Evolutionary conservation across 2,113 vertebrate genomes (phyloP), one percentile per base, ranked within the genome.

Genomic region (Pachyramphus minor): DNA sequence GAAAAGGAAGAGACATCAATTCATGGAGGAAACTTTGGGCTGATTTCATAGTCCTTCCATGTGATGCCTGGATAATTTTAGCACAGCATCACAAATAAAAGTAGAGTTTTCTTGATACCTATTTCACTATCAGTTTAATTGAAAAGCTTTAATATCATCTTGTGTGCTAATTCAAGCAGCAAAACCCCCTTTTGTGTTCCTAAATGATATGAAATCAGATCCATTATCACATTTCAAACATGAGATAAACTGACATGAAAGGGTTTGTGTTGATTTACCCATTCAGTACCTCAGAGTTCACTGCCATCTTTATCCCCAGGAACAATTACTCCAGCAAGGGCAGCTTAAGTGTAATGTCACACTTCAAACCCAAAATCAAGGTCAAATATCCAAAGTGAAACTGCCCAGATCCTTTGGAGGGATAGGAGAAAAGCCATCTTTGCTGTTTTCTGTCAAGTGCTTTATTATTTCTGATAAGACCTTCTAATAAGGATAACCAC

Each of bases 31-130:
- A 96, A 96, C 83, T 93, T 95, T 8, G n/a, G 92, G 87, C 83
- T 0, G 92, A 94, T 97, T 97, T 97, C 95, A 93, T 93, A 93
- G 88, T 89, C 76, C 96, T 95, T 97, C 95, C 58, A 1, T 49
- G 75, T 31, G 84, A 97, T 90, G 96, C 95, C 96, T 95, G 94
- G 90, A 96, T 95, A 96, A 97, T 97, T 97, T 98, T 94, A 97
- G 88, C 84, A 79, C 86, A 92, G 45, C 33, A 39, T 74, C 97
- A 88, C 93, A 96, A 96, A 95, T 89, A 90, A 95, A 97, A 88
- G 91, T 68, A 87, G 89, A 91, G 72, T 68, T 94, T 93, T 90
- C 72, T 92, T 95, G 85, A 85, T 92, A 42, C 86, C 80, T 94
- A 56, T 97, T 97, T 97, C 97, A 93, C 95, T 96, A 50, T 41